phyloP scores from a whole-genome alignment of 2,888 invertebrate species.

The Metalampra italica region DNA sequence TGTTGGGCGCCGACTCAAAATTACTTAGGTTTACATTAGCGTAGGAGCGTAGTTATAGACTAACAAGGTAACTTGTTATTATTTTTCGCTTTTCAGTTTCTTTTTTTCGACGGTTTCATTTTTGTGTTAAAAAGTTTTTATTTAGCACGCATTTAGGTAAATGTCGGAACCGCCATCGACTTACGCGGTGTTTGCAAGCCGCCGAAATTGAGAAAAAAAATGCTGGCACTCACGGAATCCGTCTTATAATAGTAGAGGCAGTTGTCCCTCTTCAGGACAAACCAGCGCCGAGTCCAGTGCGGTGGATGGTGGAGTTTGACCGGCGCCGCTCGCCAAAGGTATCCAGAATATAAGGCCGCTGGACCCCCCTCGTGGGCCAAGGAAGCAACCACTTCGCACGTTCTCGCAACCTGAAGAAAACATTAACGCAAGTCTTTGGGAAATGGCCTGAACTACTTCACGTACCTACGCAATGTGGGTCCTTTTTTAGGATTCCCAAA shows the following conservation, averaged over 20 bases:
- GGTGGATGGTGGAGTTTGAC: conserved; percentile 63
- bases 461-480: neutral
- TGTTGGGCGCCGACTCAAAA: too few species aligned
- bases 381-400: conserved; percentile 88
- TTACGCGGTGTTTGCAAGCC: too few species aligned
- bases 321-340: conserved; percentile 85
- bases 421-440: neutral
- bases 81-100: too few species aligned
- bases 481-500: too few species aligned
- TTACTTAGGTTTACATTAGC: too few species aligned
- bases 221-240: conserved; percentile 83
- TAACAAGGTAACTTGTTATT: too few species aligned
- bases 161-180: too few species aligned
- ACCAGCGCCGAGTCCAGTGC: conserved; percentile 94
- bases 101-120: too few species aligned
- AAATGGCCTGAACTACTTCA: neutral
- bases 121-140: too few species aligned
- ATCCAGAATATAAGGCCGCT: conserved; percentile 84
- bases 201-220: conserved; percentile 1
- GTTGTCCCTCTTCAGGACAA: conserved; percentile 93
- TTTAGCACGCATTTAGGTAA: too few species aligned
- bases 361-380: conserved; percentile 80
- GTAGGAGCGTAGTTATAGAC: too few species aligned
- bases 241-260: conserved; percentile 97
- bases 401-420: conserved; percentile 84